Percentiles rank a stretch among this genome's conserved stretches.
Conservation (phyloP, 2,888 invertebrate species). For the Pachycephus smyrnensis region DNA sequence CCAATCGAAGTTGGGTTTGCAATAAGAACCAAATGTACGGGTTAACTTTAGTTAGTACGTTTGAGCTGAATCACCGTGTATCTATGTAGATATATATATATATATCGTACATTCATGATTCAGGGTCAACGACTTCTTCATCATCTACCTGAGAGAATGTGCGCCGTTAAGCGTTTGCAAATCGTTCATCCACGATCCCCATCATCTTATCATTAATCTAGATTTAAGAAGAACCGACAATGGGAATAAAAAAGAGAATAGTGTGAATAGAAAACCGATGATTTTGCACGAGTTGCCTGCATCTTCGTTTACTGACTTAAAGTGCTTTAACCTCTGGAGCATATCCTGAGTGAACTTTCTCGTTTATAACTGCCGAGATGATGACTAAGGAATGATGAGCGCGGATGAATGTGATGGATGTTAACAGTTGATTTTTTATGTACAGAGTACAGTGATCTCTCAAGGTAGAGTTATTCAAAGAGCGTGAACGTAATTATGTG, state of each 20-base stretch:
- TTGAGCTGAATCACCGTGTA: background rate
- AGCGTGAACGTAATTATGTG: background rate
- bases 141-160: background rate
- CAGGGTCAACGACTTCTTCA: background rate
- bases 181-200: background rate
- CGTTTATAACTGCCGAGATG: background rate
- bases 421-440: background rate
- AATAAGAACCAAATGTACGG: background rate
- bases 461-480: background rate
- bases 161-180: background rate
- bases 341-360: background rate
- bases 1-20: too few relatives aligned
- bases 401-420: background rate
- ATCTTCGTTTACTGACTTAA: background rate
- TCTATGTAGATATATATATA: too few relatives aligned
- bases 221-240: background rate
- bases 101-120: background rate
- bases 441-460: background rate
- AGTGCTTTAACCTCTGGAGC: background rate
- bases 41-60: background rate
- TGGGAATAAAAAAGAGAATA: background rate
- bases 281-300: background rate
- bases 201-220: background rate
- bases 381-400: background rate
- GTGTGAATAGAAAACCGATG: background rate